Evolutionary conservation across 2,888 invertebrate species (phyloP), one percentile per base, ranked within the genome.

Genomic region (Meliscaeva auricollis): DNA sequence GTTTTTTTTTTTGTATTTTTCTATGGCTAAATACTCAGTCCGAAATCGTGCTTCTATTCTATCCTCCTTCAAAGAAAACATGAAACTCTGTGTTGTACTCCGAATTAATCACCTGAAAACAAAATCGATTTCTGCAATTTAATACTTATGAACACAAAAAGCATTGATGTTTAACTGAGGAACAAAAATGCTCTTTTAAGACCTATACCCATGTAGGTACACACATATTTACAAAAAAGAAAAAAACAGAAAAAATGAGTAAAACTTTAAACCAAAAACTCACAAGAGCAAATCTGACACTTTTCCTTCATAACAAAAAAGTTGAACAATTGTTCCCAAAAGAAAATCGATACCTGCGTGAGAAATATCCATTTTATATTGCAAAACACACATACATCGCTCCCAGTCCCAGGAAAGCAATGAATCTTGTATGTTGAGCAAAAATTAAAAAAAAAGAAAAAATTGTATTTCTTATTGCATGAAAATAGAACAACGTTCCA

Each of bases 331-430:
- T 70, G 54, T n/a, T 75, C 56, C 56, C 64, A 46, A 41, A 56
- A 48, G 56, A 46, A 70, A 70, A 56, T 70, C 75, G 54, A 64
- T 69, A 74, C 54, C 62, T 80, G 80, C 69, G 69, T 81, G 80
- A 41, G 62, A 62, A 62, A 62, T 38, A 70, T 69, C 70, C 62
- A 69, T 81, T 81, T 75, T 75, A 32, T 75, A 75, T 56, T 30
- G 62, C 35, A 75, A 70, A 80, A 56, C 46, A 32, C 30, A 46
- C 58, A 32, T 32, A 56, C 32, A 35, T 17, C n/a, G n/a, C 17
- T 44, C 38, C 11, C 26, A n/a, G 38, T 52, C 48, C 46, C 60
- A 54, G 52, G 69, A 20, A 72, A 75, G 73, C 66, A 58, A 73
- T 79, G 79, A 73, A 73, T 79, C 66, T 73, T 79, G 56, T 52